Conservation (phyloP, 2,888 invertebrate species). For the Nineta flava region DNA sequence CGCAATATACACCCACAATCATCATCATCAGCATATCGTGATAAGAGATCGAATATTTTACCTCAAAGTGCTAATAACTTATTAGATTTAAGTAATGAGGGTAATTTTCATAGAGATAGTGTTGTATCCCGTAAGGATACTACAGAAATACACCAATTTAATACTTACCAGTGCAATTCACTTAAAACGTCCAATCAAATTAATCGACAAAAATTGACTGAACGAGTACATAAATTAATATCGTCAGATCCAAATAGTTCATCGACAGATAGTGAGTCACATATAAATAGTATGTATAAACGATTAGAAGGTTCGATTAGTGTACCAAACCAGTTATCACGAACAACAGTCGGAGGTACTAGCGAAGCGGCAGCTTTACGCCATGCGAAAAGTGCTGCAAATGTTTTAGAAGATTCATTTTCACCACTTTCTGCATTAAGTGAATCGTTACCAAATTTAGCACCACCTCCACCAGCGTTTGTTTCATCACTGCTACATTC, state of each 20-base stretch:
- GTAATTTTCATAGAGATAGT: background rate
- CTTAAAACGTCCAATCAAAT: background rate
- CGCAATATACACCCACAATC: background rate
- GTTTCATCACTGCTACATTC: conserved; percentile 17
- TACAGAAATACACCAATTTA: background rate
- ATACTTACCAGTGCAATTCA: background rate
- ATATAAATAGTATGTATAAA: conserved; percentile 17
- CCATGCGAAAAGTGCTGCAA: conserved; percentile 39
- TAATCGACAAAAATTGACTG: conserved; percentile 1
- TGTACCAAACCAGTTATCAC: conserved; percentile 45
- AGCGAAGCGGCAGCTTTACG: conserved; percentile 26
- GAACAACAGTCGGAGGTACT: conserved; percentile 21
- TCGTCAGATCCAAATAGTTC: conserved; percentile 16
- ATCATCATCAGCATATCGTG: background rate
- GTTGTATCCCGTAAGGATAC: background rate
- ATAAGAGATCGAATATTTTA: conserved; percentile 1
- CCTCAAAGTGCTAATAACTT: conserved; percentile 5
- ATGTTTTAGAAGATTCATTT: conserved; percentile 39
- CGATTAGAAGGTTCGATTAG: conserved; percentile 42
- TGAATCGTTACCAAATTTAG: conserved; percentile 57
- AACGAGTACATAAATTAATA: background rate
- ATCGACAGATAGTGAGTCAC: conserved; percentile 19
- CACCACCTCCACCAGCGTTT: conserved; percentile 32
- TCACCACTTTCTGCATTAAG: conserved; percentile 24
- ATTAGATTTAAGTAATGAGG: conserved; percentile 2